Base-by-base conservation (phyloP, 2,888 invertebrate genomes). In the Orthosia cruda region DNA sequence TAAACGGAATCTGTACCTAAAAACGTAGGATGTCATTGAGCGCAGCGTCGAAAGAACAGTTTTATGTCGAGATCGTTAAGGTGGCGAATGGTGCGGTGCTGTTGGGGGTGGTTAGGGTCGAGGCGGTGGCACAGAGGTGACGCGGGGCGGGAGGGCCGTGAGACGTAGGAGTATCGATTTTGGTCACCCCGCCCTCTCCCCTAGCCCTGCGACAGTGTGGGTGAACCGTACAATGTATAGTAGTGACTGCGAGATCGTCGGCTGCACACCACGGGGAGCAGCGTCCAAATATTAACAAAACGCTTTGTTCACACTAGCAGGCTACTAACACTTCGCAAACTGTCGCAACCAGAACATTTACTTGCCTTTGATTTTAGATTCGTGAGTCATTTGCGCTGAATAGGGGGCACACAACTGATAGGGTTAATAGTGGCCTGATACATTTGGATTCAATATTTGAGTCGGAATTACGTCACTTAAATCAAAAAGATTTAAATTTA, bases 161-260 rank as follows among this genome's bases (percentile, higher is more conserved):
- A 95, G 95, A 94, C 95, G 96, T 93, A 93, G 94, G 91, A 95
- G 93, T 96, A 96, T 96, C 96, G 96, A 96, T 96, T 96, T 96
- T 96, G 92, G 94, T 91, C 93, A 93, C 94, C 93, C 95, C 95
- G 93, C 95, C 93, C 96, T 94, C 95, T 90, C 95, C 95, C 95
- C 95, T 88, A 92, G 85, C 91, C 91, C 89, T 94, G 96, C 95
- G 96, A 93, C 95, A 92, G 96, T 96, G 95, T 96, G 96, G 93
- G 96, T 96, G 95, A 94, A 94, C 92, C 88, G 89, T 92, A 90
- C 92, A 93, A 92, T 88, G 90, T 92, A 90, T 92, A 93, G 93
- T 94, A 90, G 92, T 93, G 90, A 89, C 90, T 90, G 90, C 83
- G 93, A 94, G 93, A 93, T 92, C 91, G 92, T 87, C 90, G 91